phyloP scores from a whole-genome alignment of 2,113 vertebrate genomes.

The Clarias magur region DNA sequence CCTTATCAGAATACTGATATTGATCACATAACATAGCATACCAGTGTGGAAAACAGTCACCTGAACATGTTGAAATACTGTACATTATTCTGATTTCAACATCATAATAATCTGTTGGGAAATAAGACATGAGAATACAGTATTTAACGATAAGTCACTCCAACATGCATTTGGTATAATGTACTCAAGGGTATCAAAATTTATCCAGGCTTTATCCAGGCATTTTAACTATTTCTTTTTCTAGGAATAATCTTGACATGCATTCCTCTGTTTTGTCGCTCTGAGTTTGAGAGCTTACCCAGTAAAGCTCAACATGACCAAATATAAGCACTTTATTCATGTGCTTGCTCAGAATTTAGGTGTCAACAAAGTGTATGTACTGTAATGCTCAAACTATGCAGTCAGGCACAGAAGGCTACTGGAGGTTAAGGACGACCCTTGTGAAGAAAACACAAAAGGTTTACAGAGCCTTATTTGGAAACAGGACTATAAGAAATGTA shows the following conservation, averaged over 20 bases:
- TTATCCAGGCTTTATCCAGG: not conserved
- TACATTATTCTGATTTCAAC: not conserved
- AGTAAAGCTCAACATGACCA: not conserved
- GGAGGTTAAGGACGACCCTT: not conserved
- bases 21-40: not conserved
- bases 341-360: not conserved
- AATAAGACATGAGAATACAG: not conserved
- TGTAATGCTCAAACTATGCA: not conserved
- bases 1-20: not conserved
- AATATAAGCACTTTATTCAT: not conserved
- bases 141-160: not conserved
- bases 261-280: not conserved
- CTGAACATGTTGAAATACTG: not conserved
- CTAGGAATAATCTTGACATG: not conserved
- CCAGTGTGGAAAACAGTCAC: not conserved
- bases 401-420: not conserved
- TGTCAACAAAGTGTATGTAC: not conserved
- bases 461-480: not conserved
- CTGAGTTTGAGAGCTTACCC: not conserved
- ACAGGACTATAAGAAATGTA: not conserved
- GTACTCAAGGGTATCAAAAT: not conserved
- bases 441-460: not conserved
- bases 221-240: not conserved
- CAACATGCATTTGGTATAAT: not conserved
- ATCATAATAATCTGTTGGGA: not conserved